Evolutionary conservation across 1,140 invertebrate genomes (phyloP).

Genomic region (Drosophila sucinea): DNA sequence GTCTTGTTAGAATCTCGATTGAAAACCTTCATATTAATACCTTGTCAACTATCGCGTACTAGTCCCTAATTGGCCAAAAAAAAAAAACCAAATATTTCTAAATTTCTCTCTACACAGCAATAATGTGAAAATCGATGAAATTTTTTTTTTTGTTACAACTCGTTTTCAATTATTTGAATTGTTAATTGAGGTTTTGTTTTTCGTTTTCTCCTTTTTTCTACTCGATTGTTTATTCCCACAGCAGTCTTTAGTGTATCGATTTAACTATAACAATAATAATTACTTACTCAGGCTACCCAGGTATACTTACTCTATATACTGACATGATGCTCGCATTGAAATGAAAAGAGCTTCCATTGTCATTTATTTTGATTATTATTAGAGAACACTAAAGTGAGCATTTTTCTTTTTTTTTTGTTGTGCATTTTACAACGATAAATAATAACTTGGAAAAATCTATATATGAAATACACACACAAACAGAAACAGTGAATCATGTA

Average conservation of each 20-base stretch:
- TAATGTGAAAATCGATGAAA: not conserved
- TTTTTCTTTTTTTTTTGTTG: conserved; percentile 41
- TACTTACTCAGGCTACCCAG: not conserved
- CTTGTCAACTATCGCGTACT: conserved; percentile 67
- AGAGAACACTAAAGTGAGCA: conserved; percentile 35
- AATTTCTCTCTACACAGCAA: conserved; percentile 7
- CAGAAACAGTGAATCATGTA: conserved; percentile 38
- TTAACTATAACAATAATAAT: not conserved
- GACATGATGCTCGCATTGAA: not conserved
- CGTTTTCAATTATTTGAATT: not conserved
- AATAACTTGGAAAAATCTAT: conserved; percentile 4
- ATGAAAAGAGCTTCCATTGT: not conserved
- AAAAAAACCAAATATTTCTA: conserved; percentile 1
- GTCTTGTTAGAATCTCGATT: not conserved
- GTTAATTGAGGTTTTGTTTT: not conserved
- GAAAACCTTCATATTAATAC: conserved; percentile 21
- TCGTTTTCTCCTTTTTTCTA: conserved; percentile 8
- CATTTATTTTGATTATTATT: conserved; percentile 22
- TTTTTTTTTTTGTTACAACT: not conserved
- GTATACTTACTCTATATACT: not conserved
- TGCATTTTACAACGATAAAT: conserved; percentile 24
- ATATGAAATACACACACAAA: conserved; percentile 24
- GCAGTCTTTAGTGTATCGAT: not conserved
- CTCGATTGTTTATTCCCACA: not conserved
- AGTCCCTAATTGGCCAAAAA: conserved; percentile 66